Base-by-base conservation (phyloP, 2,888 invertebrate genomes). In the Diarsia brunnea region DNA sequence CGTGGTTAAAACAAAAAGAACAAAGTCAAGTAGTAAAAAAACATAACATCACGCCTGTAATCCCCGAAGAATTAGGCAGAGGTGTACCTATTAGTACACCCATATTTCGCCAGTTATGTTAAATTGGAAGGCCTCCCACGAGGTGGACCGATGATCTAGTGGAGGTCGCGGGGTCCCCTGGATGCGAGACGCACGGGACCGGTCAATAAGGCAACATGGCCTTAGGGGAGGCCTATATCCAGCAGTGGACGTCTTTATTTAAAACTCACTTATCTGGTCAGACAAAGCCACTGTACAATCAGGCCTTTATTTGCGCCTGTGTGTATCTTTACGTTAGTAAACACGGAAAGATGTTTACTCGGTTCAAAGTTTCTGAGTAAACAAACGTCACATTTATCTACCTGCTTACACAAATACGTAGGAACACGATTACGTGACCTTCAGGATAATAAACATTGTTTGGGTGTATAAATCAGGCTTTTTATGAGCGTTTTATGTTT, bases 331-430 rank as follows among this genome's bases (percentile, higher is more conserved):
- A 19, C n/a, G 55, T 68, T 24, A 43, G 27, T 79, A 81, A 65
- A 79, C 45, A 75, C 14, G 7, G 24, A 64, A 81, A 75, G 12
- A 73, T 68, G 58, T 82, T 68, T 82, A 75, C 65, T 53, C 27
- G 65, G 38, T 64, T 19, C 82, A 69, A 82, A 75, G 64, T 75
- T 43, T 65, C n/a, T 60, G 21, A 24, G 65, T 27, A 82, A 79
- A 79, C 68, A 81, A 31, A 75, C 68, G 78, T 75, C 45, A 51
- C 53, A 58, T 31, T 53, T 82, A 79, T 65, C 53, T 75, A 79
- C 82, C 82, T 82, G 82, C 45, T 53, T 75, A 68, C 10, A 69
- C 47, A 75, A 82, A 82, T 65, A 81, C 11, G 27, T 43, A n/a
- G 38, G 31, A 21, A 31, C 45, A 47, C 47, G 69, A 53, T 47